Evolutionary conservation across 2,113 vertebrate genomes (phyloP).

Genomic region (Ailurus styani): DNA sequence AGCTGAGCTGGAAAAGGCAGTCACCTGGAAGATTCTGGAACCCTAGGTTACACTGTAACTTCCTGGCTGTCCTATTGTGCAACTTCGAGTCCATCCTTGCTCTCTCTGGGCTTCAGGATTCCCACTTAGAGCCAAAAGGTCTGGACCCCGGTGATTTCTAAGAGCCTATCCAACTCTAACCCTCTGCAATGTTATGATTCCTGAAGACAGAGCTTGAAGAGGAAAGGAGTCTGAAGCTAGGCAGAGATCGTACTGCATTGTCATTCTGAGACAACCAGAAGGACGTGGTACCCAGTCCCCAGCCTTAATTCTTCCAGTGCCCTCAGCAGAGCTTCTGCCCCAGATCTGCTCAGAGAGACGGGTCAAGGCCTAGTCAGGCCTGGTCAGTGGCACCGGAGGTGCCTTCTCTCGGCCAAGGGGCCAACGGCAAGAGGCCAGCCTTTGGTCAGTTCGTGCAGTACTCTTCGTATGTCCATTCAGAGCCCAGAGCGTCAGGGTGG

Average conservation of each 20-base stretch:
- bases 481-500: neutral
- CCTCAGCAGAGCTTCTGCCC: neutral
- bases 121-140: neutral
- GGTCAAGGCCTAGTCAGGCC: neutral
- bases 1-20: neutral
- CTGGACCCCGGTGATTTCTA: neutral
- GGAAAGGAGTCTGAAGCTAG: neutral
- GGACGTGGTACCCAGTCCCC: neutral
- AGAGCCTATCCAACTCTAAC: neutral
- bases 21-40: neutral
- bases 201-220: neutral
- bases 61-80: neutral
- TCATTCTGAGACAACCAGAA: neutral
- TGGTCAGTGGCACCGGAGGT: neutral
- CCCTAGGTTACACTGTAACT: neutral
- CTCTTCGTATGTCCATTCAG: neutral
- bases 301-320: neutral
- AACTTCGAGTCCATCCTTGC: neutral
- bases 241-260: neutral
- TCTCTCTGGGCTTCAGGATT: neutral
- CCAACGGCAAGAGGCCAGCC: neutral
- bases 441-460: neutral
- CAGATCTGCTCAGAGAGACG: neutral
- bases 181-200: neutral
- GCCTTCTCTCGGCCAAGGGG: neutral